Base-by-base conservation (phyloP, 2,888 invertebrate species). In the Patella ulyssiponensis region DNA sequence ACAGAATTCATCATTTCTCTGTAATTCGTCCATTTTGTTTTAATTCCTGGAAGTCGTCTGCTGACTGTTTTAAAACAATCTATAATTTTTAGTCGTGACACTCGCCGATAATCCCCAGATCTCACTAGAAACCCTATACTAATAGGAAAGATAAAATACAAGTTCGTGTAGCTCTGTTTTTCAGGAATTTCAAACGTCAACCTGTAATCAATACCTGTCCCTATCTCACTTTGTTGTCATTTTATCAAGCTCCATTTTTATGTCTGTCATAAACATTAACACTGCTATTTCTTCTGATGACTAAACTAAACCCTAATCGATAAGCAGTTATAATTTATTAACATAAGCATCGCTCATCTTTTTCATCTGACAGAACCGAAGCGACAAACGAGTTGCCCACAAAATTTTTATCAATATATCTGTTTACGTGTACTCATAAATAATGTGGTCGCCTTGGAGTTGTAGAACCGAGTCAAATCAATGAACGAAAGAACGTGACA, bases 1-100 rank as follows among this genome's bases (percentile, higher is more conserved):
- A 64, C 84, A 80, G 53, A 87, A 86, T 12, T 79, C 78, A n/a
- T 85, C 83, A 74, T 86, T 87, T 75, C 85, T 86, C 75, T 86
- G 78, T 51, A 87, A 73, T 51, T 80, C 81, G 74, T 87, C 87
- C 87, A 87, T 86, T 54, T 74, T 82, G 73, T 14, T 69, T 12
- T 17, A 51, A 17, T 44, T 33, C 7, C 15, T n/a, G 1, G 27
- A 23, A n/a, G 15, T 15, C 52, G 72, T 44, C 12, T 33, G 27
- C 44, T 44, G 44, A 44, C 44, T 44, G 44, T 44, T 44, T 44
- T 44, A 64, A 64, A 14, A 64, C 11, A 64, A 64, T 20, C 9
- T 64, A 64, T 11, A 64, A 23, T 12, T 64, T 23, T 9, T 64
- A 11, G 20, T 23, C 14, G 9, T 23, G 20, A 64, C 64, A 64